Base-by-base conservation (phyloP, 2,888 invertebrate genomes). In the Habrosyne pyritoides region DNA sequence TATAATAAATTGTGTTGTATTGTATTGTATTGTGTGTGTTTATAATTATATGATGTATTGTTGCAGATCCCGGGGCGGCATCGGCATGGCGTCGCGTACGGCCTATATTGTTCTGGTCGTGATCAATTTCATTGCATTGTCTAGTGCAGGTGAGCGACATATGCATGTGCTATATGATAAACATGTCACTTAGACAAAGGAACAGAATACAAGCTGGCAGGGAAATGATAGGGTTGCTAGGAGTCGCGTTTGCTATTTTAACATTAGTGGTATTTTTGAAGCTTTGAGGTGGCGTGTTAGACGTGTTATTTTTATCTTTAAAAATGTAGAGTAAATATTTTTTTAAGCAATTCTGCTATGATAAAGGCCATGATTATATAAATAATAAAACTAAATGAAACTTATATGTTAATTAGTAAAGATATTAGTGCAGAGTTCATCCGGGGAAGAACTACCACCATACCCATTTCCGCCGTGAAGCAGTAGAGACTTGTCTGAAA, bases 71-170 rank as follows among this genome's bases (percentile, higher is more conserved):
- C 77, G 67, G 76, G 79, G 83, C 84, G 42, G 42, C 24, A 24
- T 24, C 24, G 84, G 68, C 79, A 84, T 83, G 88, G 70, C 71
- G 77, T 82, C 83, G 79, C 76, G 77, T 33, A n/a, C 53, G 68
- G 63, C 58, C 59, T 63, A 66, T 60, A 55, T 77, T 55, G 56
- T 76, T 65, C 70, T 83, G 47, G 77, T 75, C 18, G 67, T 69
- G 47, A 66, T 81, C 53, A 59, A 65, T 55, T 48, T 83, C 48
- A 55, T 75, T 21, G 63, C 78, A n/a, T 52, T 66, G 18, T 73
- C 77, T 60, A 67, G 62, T 49, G 88, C 86, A 53, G 87, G 88
- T 88, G 65, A 81, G 84, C 71, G 7, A 22, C 36, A 10, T 21
- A 4, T 21, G 2, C 10, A 7, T 36, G 14, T 14, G 8, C 1